Percentiles rank a stretch among this genome's conserved stretches.
Conservation (phyloP, 23 tunicate species). For the Oikopleura dioica region DNA sequence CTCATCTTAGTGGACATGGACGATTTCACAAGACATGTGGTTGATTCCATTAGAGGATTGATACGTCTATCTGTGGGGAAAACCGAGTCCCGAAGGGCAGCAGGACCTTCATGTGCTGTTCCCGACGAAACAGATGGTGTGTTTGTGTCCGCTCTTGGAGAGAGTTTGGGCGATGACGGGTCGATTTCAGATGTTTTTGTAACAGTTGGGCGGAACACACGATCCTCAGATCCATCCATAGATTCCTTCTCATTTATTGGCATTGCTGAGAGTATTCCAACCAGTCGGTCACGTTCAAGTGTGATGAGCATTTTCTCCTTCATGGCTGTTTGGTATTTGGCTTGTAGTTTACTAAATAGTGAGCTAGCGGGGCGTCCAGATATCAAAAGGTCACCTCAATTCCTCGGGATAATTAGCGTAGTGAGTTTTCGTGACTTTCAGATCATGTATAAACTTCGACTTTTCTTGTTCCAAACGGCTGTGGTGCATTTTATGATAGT, state of each 20-base stretch:
- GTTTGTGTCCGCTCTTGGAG: neutral
- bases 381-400: neutral
- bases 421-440: conserved; percentile 17
- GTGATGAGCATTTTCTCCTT: conserved; percentile 77
- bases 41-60: neutral
- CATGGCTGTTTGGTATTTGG: conserved; percentile 59
- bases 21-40: too few relatives aligned
- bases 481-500: conserved; percentile 77
- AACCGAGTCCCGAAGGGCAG: neutral
- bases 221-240: neutral
- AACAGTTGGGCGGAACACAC: neutral
- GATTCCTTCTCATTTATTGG: neutral
- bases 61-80: neutral
- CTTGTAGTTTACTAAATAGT: conserved; percentile 39
- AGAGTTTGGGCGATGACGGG: neutral
- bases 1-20: neutral
- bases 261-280: conserved; percentile 16
- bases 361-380: too few relatives aligned
- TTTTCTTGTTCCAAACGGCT: conserved; percentile 77
- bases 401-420: neutral
- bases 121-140: neutral
- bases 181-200: neutral
- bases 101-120: neutral
- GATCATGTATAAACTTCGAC: conserved; percentile 49
- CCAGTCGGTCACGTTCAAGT: conserved; percentile 63